Base-by-base conservation (phyloP, 2,113 vertebrate genomes). In the Alces alces region DNA sequence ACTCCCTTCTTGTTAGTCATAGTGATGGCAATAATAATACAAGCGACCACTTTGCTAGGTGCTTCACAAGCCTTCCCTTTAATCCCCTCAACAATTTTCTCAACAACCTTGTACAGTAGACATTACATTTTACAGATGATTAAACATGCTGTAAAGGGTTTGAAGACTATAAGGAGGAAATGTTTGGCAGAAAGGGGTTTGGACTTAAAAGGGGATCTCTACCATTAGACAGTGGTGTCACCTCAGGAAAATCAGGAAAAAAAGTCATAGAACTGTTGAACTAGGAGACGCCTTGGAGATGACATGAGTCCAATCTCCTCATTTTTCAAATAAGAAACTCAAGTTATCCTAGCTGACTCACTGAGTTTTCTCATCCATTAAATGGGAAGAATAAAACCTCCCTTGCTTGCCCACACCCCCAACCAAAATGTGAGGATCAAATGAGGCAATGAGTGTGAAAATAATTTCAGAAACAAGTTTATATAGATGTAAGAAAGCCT, bases 381-480 rank as follows among this genome's bases (percentile, higher is more conserved):
- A 80, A 47, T 64, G 83, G 86, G 55, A 94, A 82, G 70, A 97
- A 91, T 52, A 88, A 61, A 94, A 83, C 45, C 39, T 78, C 7
- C 11, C 12, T 52, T 54, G 28, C 28, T 11, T 30, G 33, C 33
- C 27, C 2, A 21, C 11, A 13, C 8, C 43, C 27, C 54, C 17
- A 60, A 47, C 25, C 28, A 91, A 83, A 9, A 47, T 28, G 28
- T 57, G 16, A 93, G 82, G 55, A 61, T 70, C 57, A 73, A 73
- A 80, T 93, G 70, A 93, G 73, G 64, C 5, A 61, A 28, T 16
- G 11, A 60, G 89, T 66, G 28, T 83, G 87, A 93, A 95, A 89
- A 86, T 86, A 91, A 96, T 95, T 70, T 79, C 93, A 96, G 95
- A 86, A 95, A 47, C 50, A 93, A 97, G 66, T 82, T 30, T n/a